These are phyloP conservation scores for Phaethon lepturus DNA, from an alignment of 2,113 vertebrate genomes.

Conservation along the genomic window DNA sequence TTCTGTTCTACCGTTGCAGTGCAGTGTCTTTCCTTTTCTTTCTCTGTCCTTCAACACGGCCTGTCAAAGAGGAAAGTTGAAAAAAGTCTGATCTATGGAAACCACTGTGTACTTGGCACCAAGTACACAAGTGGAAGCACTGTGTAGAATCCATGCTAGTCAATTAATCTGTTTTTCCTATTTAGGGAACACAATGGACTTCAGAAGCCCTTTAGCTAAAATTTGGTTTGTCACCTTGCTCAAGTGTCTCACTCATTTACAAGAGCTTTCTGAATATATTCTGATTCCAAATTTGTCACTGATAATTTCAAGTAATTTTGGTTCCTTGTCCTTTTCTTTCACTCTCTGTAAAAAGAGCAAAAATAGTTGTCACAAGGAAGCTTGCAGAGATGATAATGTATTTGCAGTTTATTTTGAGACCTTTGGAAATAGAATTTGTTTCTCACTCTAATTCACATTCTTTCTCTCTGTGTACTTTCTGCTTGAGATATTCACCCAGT, in stretches of 20 bases:
- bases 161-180: neutral
- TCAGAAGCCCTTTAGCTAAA: neutral
- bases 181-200: neutral
- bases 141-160: neutral
- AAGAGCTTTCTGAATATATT: neutral
- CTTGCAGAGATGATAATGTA: neutral
- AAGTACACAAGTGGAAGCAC: neutral
- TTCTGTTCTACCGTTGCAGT: neutral
- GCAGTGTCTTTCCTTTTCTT: neutral
- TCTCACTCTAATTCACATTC: neutral
- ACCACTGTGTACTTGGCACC: neutral
- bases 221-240: neutral
- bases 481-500: neutral
- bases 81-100: neutral
- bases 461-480: neutral
- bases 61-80: neutral
- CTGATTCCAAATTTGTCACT: neutral
- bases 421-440: neutral
- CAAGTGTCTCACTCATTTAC: neutral
- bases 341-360: neutral
- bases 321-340: neutral
- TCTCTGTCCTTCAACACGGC: neutral
- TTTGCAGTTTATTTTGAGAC: slow-evolving; percentile 16
- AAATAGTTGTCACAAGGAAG: neutral
- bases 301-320: neutral